A percentile compares a stretch with the other conserved stretches of the same genome.
These are phyloP conservation scores for Vanacampus margaritifer DNA, from an alignment of 2,113 vertebrate genomes.

Conservation along the genomic window DNA sequence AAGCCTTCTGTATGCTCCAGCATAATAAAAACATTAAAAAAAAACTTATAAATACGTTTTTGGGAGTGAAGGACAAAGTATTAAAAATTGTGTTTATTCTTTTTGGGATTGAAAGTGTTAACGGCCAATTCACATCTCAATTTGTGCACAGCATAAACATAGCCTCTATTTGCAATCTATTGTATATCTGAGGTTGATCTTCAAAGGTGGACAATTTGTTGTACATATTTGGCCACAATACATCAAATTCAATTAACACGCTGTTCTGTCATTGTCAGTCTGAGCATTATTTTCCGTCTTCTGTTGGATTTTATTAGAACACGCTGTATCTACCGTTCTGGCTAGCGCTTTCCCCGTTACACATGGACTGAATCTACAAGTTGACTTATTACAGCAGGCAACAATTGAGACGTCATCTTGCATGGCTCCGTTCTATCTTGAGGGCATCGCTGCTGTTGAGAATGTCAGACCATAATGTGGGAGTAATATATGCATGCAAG, in stretches of 20 bases:
- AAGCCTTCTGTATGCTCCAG: too few species aligned
- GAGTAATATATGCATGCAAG: slow-evolving; percentile 18
- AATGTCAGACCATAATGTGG: slow-evolving; percentile 23
- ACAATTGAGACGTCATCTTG: slow-evolving; percentile 1
- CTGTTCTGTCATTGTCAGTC: background rate
- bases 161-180: too few species aligned
- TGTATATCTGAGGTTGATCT: too few species aligned
- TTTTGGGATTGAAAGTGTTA: too few species aligned
- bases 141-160: too few species aligned
- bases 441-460: slow-evolving; percentile 18
- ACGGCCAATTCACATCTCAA: too few species aligned
- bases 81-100: too few species aligned
- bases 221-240: too few species aligned
- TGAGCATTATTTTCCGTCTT: background rate
- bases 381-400: slow-evolving; percentile 10
- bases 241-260: background rate
- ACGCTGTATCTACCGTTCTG: background rate
- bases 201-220: too few species aligned
- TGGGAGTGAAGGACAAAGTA: too few species aligned
- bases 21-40: too few species aligned
- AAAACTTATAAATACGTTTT: too few species aligned
- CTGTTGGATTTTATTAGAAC: background rate
- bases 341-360: background rate
- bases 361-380: slow-evolving; percentile 9
- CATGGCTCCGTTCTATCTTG: slow-evolving; percentile 14